These are phyloP conservation scores for Synodontis membranacea DNA, from an alignment of 2,113 vertebrate genomes.

Conservation along the genomic window DNA sequence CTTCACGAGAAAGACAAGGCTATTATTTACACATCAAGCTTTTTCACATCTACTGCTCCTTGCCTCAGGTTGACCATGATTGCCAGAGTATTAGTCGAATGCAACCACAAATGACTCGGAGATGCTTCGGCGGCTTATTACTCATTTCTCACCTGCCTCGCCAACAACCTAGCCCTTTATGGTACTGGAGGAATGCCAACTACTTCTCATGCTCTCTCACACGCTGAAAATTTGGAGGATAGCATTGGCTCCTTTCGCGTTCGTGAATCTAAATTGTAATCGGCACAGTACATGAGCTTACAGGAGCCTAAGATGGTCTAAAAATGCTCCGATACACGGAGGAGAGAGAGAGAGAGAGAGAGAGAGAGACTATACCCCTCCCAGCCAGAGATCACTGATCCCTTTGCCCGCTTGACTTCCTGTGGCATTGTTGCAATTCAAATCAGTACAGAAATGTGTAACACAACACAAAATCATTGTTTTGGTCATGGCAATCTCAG, in stretches of 20 bases:
- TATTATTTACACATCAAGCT: constrained; percentile 40
- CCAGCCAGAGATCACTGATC: not conserved
- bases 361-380: not conserved
- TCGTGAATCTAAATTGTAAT: not conserved
- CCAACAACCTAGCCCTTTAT: not conserved
- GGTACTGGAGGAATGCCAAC: not conserved
- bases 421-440: not conserved
- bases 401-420: not conserved
- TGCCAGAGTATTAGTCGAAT: not conserved
- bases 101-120: not conserved
- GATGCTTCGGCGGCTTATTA: not conserved
- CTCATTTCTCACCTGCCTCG: not conserved
- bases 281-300: not conserved
- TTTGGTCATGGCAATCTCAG: not conserved
- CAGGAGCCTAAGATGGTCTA: not conserved
- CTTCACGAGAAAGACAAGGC: constrained; percentile 25
- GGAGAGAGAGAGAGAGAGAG: not conserved
- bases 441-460: not conserved
- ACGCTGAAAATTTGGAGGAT: not conserved
- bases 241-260: not conserved
- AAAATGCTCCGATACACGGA: not conserved
- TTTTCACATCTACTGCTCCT: not conserved
- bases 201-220: not conserved
- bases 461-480: not conserved
- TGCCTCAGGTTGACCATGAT: not conserved